phyloP scores from a whole-genome alignment of 2,888 invertebrate genomes.

The Thumatha senex region DNA sequence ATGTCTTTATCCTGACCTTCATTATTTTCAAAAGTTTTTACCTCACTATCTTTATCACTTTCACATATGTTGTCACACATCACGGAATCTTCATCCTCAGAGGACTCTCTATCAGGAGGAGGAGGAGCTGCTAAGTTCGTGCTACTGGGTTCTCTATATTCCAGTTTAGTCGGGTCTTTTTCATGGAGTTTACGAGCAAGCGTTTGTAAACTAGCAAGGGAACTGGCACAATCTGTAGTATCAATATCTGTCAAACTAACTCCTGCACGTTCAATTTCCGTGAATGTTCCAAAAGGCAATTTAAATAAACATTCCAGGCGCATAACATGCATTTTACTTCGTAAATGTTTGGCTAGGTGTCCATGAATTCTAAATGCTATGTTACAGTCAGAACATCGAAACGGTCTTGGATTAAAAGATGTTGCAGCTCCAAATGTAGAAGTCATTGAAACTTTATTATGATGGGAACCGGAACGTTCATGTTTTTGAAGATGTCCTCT shows the following conservation, averaged over 20 bases:
- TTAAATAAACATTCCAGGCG: slow-evolving; percentile 96
- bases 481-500: slow-evolving; percentile 97
- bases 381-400: slow-evolving; percentile 97
- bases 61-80: slow-evolving; percentile 62
- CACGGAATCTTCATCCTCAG: slow-evolving; percentile 80
- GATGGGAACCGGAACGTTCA: slow-evolving; percentile 95
- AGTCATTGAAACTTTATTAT: slow-evolving; percentile 95
- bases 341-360: slow-evolving; percentile 97
- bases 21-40: slow-evolving; percentile 70
- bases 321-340: slow-evolving; percentile 98
- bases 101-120: slow-evolving; percentile 71
- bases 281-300: slow-evolving; percentile 96
- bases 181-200: slow-evolving; percentile 91
- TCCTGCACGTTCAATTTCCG: slow-evolving; percentile 95
- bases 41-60: slow-evolving; percentile 77
- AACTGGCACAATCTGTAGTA: slow-evolving; percentile 97
- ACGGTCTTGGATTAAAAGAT: slow-evolving; percentile 96
- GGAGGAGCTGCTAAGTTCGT: slow-evolving; percentile 53
- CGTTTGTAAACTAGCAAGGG: slow-evolving; percentile 93
- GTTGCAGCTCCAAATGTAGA: slow-evolving; percentile 93
- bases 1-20: slow-evolving; percentile 72
- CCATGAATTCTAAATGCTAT: slow-evolving; percentile 98
- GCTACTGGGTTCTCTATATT: slow-evolving; percentile 82
- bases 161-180: slow-evolving; percentile 91
- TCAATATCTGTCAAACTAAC: slow-evolving; percentile 97